These are phyloP conservation scores for Saguinus imperator DNA, from an alignment of 2,113 vertebrate genomes.

Conservation along the genomic window DNA sequence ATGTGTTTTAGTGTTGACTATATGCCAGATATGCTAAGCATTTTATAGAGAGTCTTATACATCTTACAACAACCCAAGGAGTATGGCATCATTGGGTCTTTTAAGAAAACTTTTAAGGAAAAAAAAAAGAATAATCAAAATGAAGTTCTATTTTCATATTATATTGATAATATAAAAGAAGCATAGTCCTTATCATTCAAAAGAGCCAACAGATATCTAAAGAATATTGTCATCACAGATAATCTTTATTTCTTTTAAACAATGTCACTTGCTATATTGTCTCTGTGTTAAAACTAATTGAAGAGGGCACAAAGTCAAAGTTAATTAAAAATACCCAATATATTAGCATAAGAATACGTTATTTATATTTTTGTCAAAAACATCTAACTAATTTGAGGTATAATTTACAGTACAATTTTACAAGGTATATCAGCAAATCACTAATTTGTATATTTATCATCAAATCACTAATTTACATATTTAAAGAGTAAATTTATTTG, in stretches of 20 bases:
- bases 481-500: background rate
- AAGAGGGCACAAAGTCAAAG: background rate
- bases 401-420: background rate
- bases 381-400: background rate
- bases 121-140: background rate
- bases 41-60: background rate
- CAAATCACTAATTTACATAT: background rate
- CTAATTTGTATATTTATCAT: background rate
- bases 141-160: background rate
- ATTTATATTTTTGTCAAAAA: background rate
- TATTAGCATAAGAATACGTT: background rate
- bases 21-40: background rate
- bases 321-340: background rate
- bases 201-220: background rate
- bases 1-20: background rate
- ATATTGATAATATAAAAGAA: background rate
- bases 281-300: background rate
- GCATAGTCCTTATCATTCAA: background rate
- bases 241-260: background rate
- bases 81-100: background rate
- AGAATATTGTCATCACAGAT: background rate
- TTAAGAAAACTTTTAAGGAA: background rate
- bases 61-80: background rate
- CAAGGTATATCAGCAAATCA: background rate
- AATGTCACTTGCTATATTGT: background rate